Evolutionary conservation across 2,888 invertebrate genomes (phyloP).

Genomic region (Polydrusus tereticollis): DNA sequence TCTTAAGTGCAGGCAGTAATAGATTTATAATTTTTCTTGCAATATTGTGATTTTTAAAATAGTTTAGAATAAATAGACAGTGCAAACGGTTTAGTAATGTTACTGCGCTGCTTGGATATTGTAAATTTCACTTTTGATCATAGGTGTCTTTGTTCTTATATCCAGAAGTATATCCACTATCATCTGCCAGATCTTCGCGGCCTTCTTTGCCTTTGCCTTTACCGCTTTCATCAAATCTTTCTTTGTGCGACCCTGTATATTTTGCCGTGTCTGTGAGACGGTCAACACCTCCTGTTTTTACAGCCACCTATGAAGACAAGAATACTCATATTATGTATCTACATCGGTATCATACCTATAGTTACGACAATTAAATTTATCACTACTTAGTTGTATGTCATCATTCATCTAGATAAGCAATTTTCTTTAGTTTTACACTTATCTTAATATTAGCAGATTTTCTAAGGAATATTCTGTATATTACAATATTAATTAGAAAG

Average conservation of each 20-base stretch:
- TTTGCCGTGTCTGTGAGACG: conserved; percentile 86
- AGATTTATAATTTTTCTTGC: no score
- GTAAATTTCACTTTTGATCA: conserved; percentile 63
- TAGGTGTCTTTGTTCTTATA: conserved; percentile 86
- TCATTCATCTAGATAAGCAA: no score
- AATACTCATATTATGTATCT: background rate
- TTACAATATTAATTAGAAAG: no score
- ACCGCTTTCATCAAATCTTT: conserved; percentile 84
- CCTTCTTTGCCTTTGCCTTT: conserved; percentile 89
- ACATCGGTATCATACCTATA: background rate
- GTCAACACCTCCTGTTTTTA: conserved; percentile 74
- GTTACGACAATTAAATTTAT: no score
- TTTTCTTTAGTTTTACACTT: no score
- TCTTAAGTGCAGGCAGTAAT: no score
- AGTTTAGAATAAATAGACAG: no score
- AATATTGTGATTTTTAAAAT: no score
- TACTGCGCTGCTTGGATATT: background rate
- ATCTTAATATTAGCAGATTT: no score
- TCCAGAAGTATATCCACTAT: conserved; percentile 84
- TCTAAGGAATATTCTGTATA: no score
- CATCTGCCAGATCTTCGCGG: conserved; percentile 81
- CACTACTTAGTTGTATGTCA: no score
- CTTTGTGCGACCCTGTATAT: conserved; percentile 88
- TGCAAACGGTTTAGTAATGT: no score
- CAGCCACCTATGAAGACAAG: conserved; percentile 60